Percentiles rank a stretch among this genome's conserved stretches.
These are phyloP conservation scores for Conomelus anceps DNA, from an alignment of 2,888 invertebrate genomes.

Conservation along the genomic window DNA sequence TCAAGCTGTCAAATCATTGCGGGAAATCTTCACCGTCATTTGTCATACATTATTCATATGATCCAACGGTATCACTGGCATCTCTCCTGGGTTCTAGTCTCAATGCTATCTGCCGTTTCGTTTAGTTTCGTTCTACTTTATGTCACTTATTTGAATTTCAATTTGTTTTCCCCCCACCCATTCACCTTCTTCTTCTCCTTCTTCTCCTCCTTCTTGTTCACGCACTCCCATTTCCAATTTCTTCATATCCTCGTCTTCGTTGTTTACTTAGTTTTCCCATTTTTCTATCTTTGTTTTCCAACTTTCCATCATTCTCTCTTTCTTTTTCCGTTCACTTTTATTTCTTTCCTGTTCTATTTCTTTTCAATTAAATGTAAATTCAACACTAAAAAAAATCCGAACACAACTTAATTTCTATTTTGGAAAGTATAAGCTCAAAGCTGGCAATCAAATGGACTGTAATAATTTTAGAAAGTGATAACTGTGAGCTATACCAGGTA, in stretches of 20 bases:
- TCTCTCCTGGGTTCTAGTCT: not conserved
- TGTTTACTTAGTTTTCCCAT: not conserved
- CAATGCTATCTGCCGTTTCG: not conserved
- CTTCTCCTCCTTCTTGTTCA: not conserved
- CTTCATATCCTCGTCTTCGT: not conserved
- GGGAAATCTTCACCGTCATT: not conserved
- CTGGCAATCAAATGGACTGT: too few relatives aligned
- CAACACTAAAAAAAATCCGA: too few relatives aligned
- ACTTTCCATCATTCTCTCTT: too few relatives aligned
- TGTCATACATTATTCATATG: not conserved
- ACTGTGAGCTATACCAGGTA: too few relatives aligned
- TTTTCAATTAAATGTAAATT: too few relatives aligned
- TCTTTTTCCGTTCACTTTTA: too few relatives aligned
- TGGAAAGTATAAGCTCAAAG: too few relatives aligned
- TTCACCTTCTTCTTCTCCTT: not conserved
- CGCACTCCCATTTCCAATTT: not conserved
- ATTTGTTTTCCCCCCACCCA: not conserved
- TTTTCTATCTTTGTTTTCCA: too few relatives aligned
- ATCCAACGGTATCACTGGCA: not conserved
- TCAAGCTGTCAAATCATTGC: not conserved
- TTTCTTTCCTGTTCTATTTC: too few relatives aligned
- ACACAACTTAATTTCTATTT: too few relatives aligned
- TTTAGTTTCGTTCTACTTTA: not conserved
- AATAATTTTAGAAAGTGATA: too few relatives aligned
- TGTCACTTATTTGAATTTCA: not conserved